Conservation (phyloP, 2,113 vertebrate genomes). For the Pontoporia blainvillei region DNA sequence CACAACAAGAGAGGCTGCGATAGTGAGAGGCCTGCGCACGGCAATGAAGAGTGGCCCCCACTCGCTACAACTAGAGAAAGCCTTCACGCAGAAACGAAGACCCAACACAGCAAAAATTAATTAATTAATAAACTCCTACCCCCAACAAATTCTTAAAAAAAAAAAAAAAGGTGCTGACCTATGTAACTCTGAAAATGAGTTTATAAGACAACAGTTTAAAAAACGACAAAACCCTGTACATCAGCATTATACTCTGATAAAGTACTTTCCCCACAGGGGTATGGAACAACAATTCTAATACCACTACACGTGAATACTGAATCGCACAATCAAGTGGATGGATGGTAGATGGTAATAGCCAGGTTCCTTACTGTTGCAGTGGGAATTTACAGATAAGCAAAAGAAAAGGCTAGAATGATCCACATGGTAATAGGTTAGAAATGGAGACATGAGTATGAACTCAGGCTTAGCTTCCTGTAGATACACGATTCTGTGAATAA, state of each 20-base stretch:
- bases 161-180: not conserved
- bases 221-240: not conserved
- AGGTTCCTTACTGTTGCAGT: not conserved
- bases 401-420: not conserved
- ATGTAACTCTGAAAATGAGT: not conserved
- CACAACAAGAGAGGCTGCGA: too few relatives aligned
- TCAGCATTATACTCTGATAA: not conserved
- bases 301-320: not conserved
- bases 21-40: too few relatives aligned
- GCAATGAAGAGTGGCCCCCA: too few relatives aligned
- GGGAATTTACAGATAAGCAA: not conserved
- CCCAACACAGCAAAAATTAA: too few relatives aligned
- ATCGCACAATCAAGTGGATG: not conserved
- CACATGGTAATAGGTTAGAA: not conserved
- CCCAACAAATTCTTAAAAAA: too few relatives aligned
- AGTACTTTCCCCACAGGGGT: not conserved
- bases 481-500: not conserved
- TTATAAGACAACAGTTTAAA: not conserved
- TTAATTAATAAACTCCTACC: too few relatives aligned
- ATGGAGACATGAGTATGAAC: not conserved
- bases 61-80: too few relatives aligned
- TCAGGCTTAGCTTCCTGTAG: not conserved
- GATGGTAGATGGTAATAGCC: not conserved
- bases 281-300: not conserved
- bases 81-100: too few relatives aligned